Conservation (phyloP, 1,140 invertebrate species). For the Venustaconcha ellipsiformis region DNA sequence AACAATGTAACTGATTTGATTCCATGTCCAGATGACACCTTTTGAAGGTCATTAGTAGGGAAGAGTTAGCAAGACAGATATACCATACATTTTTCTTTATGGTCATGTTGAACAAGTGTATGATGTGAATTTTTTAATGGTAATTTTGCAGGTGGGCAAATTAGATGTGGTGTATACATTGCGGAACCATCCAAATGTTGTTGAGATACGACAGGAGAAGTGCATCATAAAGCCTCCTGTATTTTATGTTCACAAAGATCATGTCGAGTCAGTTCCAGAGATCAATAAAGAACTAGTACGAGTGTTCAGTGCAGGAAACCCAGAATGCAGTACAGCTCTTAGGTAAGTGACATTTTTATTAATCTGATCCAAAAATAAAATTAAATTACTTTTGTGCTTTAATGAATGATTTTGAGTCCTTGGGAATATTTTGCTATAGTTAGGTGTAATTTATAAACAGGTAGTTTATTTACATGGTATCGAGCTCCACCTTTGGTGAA, state of each 20-base stretch:
- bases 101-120: neutral
- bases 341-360: slow-evolving; percentile 31
- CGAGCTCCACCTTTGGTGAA: no score
- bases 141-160: slow-evolving; percentile 36
- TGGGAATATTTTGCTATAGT: no score
- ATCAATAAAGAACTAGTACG: slow-evolving; percentile 59
- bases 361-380: no score
- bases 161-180: slow-evolving; percentile 55
- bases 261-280: slow-evolving; percentile 37
- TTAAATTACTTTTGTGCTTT: no score
- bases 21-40: no score
- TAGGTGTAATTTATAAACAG: no score
- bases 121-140: neutral
- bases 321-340: slow-evolving; percentile 40
- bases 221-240: slow-evolving; percentile 40
- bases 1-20: no score
- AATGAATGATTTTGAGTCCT: no score
- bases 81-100: no score
- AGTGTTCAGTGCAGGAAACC: slow-evolving; percentile 51
- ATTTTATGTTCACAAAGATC: slow-evolving; percentile 54
- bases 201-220: slow-evolving; percentile 46
- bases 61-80: no score
- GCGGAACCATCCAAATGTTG: slow-evolving; percentile 31
- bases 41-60: no score
- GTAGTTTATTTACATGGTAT: no score